Percentiles rank a stretch among this genome's conserved stretches.
Evolutionary conservation across 1,140 invertebrate genomes (phyloP).

Genomic region (Euura saliciscinereae): DNA sequence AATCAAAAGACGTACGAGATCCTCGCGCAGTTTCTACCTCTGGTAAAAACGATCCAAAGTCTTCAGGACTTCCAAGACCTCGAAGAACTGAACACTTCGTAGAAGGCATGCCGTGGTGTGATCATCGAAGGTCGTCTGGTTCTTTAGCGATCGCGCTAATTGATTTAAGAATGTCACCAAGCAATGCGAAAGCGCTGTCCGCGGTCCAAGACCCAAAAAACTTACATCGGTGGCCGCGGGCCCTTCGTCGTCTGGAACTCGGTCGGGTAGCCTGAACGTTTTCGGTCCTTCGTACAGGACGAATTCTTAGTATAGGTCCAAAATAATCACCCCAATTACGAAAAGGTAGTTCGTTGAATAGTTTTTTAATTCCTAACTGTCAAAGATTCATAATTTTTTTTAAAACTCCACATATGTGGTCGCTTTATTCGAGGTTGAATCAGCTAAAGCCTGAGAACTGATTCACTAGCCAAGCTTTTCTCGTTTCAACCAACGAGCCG

Average conservation of each 20-base stretch:
- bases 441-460: too few species aligned
- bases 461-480: too few species aligned
- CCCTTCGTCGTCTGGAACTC: not conserved
- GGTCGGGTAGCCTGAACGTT: not conserved
- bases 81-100: not conserved
- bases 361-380: too few species aligned
- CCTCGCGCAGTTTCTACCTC: not conserved
- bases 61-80: not conserved
- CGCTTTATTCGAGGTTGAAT: too few species aligned
- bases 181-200: not conserved
- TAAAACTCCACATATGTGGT: too few species aligned
- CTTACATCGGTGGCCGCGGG: not conserved
- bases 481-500: too few species aligned
- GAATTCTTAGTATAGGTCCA: too few species aligned
- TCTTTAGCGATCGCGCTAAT: not conserved
- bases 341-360: too few species aligned
- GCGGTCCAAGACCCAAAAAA: not conserved
- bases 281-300: too few species aligned
- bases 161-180: conserved; percentile 3
- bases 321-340: too few species aligned
- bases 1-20: not conserved
- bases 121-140: conserved; percentile 2
- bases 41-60: not conserved
- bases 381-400: too few species aligned
- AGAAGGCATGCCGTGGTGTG: conserved; percentile 1